Conservation (phyloP, 2,113 vertebrate species). For the Gambusia affinis region DNA sequence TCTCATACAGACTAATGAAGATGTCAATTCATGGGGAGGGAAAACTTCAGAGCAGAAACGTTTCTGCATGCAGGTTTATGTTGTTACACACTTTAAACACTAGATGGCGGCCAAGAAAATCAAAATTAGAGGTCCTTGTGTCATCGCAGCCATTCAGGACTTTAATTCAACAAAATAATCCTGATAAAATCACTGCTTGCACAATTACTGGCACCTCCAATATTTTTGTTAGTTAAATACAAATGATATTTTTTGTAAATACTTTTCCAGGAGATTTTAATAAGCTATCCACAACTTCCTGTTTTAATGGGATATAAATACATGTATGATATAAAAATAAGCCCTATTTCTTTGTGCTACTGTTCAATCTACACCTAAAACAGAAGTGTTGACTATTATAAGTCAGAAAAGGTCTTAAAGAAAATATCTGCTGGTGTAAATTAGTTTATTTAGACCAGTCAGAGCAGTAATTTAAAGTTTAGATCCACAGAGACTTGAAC, state of each 20-base stretch:
- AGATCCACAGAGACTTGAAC: not conserved
- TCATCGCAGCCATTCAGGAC: no score
- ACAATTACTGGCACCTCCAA: no score
- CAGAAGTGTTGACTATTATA: not conserved
- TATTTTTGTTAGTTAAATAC: no score
- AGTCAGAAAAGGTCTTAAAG: not conserved
- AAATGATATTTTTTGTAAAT: not conserved
- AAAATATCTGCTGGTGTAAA: not conserved
- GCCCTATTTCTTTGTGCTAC: not conserved
- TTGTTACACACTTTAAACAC: not conserved
- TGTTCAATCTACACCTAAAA: not conserved
- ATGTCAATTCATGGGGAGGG: no score
- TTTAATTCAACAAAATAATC: not conserved
- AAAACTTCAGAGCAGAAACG: no score
- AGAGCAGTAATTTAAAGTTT: not conserved
- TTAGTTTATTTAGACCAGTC: not conserved
- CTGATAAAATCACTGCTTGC: no score
- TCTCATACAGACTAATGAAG: no score
- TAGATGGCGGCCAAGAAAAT: not conserved
- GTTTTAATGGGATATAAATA: not conserved
- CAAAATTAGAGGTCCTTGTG: not conserved
- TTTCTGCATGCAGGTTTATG: not conserved
- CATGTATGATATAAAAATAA: not conserved
- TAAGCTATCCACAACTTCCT: not conserved
- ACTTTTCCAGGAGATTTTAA: not conserved